Percentiles rank a stretch among this genome's conserved stretches.
These are phyloP conservation scores for Zaprionus ornatus DNA, from an alignment of 1,140 invertebrate genomes.

Conservation along the genomic window DNA sequence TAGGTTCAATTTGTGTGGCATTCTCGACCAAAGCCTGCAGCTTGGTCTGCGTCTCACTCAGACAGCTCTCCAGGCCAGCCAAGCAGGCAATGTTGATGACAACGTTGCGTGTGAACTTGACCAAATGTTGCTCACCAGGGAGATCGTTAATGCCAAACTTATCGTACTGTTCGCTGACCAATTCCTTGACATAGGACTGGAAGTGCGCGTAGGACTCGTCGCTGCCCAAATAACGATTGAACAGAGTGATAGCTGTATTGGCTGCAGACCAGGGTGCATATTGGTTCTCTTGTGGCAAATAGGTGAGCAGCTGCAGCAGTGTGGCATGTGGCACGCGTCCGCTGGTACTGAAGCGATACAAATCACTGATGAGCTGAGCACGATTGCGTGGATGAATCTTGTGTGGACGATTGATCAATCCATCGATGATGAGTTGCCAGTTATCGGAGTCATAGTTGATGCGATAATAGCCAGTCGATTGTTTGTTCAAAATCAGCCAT, in stretches of 20 bases:
- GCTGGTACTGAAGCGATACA: slow-evolving; percentile 87
- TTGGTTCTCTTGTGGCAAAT: slow-evolving; percentile 86
- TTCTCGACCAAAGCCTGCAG: slow-evolving; percentile 77
- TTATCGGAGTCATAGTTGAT: slow-evolving; percentile 87
- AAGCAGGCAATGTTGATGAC: slow-evolving; percentile 85
- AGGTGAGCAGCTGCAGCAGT: slow-evolving; percentile 85
- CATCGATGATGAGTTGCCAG: slow-evolving; percentile 85
- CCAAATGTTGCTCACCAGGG: slow-evolving; percentile 77
- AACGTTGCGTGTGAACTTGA: slow-evolving; percentile 77
- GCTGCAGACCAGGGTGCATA: slow-evolving; percentile 87
- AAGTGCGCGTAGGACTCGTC: slow-evolving; percentile 61
- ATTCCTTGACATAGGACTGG: slow-evolving; percentile 49
- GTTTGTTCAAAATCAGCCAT: slow-evolving; percentile 87
- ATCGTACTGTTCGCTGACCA: slow-evolving; percentile 80
- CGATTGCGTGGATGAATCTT: slow-evolving; percentile 89
- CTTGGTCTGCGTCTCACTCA: slow-evolving; percentile 80
- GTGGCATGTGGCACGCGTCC: slow-evolving; percentile 84
- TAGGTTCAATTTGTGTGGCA: slow-evolving; percentile 74
- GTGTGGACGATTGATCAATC: slow-evolving; percentile 82
- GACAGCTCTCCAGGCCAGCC: slow-evolving; percentile 83
- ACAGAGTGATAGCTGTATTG: slow-evolving; percentile 68
- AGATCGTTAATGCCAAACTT: slow-evolving; percentile 81
- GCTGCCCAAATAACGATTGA: slow-evolving; percentile 74
- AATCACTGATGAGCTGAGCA: slow-evolving; percentile 91
- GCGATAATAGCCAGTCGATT: slow-evolving; percentile 87